Evolutionary conservation across 1,140 invertebrate species (phyloP).

Genomic region (Venturia canescens): DNA sequence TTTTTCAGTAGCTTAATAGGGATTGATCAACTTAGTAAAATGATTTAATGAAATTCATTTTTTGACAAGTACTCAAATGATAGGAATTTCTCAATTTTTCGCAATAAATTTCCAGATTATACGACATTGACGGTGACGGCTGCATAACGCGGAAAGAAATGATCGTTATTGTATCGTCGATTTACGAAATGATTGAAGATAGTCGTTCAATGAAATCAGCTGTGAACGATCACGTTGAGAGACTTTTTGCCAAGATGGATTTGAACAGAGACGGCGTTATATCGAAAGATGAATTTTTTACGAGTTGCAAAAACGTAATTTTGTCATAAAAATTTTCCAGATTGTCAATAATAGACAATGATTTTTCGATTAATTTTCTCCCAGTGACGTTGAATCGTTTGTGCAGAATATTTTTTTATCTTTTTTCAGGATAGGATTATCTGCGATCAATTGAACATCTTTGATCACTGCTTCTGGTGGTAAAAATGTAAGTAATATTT

Average conservation of each 20-base stretch:
- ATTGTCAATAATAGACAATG: not conserved
- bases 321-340: not conserved
- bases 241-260: conserved; percentile 70
- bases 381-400: not conserved
- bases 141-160: conserved; percentile 69
- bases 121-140: conserved; percentile 70
- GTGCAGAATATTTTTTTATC: conserved; percentile 6
- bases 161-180: conserved; percentile 63
- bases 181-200: conserved; percentile 68
- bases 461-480: conserved; percentile 51
- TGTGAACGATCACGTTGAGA: conserved; percentile 66
- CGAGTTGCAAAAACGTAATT: conserved; percentile 67
- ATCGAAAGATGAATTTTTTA: conserved; percentile 68
- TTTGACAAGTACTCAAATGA: no score
- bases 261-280: conserved; percentile 67
- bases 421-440: conserved; percentile 63
- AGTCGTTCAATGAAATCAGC: conserved; percentile 56
- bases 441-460: conserved; percentile 61
- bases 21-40: no score
- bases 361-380: not conserved
- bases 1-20: no score
- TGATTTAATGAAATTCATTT: no score
- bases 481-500: not conserved
- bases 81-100: no score
- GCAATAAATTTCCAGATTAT: conserved; percentile 59